Evolutionary conservation across 2,113 vertebrate species (phyloP), one percentile per base, ranked within the genome.

Genomic region (Eulacestoma nigropectus): DNA sequence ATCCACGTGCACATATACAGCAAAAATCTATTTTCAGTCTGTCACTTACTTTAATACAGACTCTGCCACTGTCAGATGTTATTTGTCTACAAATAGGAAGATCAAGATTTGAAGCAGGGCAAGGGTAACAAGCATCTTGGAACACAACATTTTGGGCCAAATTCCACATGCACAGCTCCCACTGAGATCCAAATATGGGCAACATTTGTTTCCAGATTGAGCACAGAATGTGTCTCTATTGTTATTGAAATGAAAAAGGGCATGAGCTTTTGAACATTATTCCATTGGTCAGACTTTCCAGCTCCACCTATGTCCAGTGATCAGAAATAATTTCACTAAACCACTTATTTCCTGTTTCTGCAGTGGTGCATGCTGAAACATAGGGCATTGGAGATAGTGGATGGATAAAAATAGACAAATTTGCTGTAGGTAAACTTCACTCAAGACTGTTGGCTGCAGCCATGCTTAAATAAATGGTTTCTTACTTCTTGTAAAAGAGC

Each of bases 131-230:
- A 89, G 8, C 35, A 93, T 93, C 87, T 94, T 95, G 63, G 84
- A 67, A 85, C 44, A 52, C 0, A 23, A 74, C 70, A 68, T n/a
- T 90, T 93, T 90, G 93, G 95, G 79, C 82, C 93, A 90, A 95
- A 88, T 86, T 94, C 93, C 59, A 77, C 82, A 33, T 10, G 30
- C n/a, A 19, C 29, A 63, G 25, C 90, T 94, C 95, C 95, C 80
- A 93, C 92, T 95, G 95, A 93, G 92, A 75, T 84, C 64, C 85
- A 93, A 94, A 96, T 94, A 90, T 60, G 88, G 93, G 73, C 52
- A 89, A 86, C 93, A 95, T 94, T 95, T 86, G 73, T 78, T 95
- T 96, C 92, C 95, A 96, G 95, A 95, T 86, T 96, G 95, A 93
- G 85, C 75, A 89, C 92, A 93, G 92, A 96, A 93, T 92, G 78